A percentile compares a stretch with the other conserved stretches of the same genome.
Evolutionary conservation across 2,888 invertebrate species (phyloP).

Genomic region (Epinotia bilunana): DNA sequence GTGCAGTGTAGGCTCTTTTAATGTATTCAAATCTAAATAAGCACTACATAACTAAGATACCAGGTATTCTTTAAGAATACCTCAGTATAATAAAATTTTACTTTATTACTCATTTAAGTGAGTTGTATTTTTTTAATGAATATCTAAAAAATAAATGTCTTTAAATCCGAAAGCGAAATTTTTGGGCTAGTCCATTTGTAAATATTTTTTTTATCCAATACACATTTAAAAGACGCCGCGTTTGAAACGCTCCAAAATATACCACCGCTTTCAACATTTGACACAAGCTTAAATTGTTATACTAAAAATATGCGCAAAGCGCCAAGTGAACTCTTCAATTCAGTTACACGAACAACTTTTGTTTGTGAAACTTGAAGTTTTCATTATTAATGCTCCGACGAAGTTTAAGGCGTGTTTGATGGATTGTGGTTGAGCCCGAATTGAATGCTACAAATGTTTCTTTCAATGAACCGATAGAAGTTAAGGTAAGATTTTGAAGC

Average conservation of each 20-base stretch:
- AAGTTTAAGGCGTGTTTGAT: constrained; percentile 31
- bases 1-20: no score
- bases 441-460: constrained; percentile 24
- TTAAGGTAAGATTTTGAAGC: constrained; percentile 1
- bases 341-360: constrained; percentile 27
- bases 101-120: no score
- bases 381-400: constrained; percentile 31
- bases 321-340: constrained; percentile 34
- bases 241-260: background rate
- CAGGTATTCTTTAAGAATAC: no score
- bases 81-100: no score
- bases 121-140: no score
- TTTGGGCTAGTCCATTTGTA: background rate
- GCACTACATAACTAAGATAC: no score
- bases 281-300: background rate
- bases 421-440: constrained; percentile 29
- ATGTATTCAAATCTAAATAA: no score
- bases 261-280: background rate
- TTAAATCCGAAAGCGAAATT: background rate
- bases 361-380: constrained; percentile 34
- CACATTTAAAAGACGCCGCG: background rate
- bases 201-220: background rate
- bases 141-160: no score
- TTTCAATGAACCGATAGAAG: constrained; percentile 15
- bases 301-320: background rate